A percentile compares a stretch with the other conserved stretches of the same genome.
Evolutionary conservation across 2,888 invertebrate species (phyloP).

Genomic region (Papilio protenor): DNA sequence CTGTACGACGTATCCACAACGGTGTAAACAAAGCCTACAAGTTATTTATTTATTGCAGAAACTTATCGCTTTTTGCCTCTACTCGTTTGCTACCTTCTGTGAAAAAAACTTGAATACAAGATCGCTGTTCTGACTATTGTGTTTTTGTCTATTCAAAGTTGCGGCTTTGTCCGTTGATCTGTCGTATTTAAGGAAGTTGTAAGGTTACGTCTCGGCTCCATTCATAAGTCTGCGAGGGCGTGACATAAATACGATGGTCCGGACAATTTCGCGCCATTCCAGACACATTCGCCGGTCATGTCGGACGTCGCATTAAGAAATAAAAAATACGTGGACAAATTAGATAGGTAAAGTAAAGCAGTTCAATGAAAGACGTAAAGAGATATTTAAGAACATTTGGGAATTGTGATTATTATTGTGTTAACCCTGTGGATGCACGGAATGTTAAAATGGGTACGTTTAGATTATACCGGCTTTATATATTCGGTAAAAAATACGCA

Average conservation of each 20-base stretch:
- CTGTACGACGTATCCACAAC: too few relatives aligned
- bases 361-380: not conserved
- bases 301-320: conserved; percentile 44
- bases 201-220: conserved; percentile 47
- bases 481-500: not conserved
- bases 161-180: conserved; percentile 31
- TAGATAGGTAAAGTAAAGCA: conserved; percentile 9
- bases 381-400: conserved; percentile 18
- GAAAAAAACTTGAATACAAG: not conserved
- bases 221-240: conserved; percentile 53
- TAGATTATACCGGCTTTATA: conserved; percentile 15
- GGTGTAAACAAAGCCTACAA: too few relatives aligned
- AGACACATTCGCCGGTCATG: conserved; percentile 57
- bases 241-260: conserved; percentile 62
- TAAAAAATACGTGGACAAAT: conserved; percentile 33
- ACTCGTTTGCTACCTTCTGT: not conserved
- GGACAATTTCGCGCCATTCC: conserved; percentile 68
- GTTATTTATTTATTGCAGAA: too few relatives aligned
- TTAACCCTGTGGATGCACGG: conserved; percentile 42
- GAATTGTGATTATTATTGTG: conserved; percentile 30
- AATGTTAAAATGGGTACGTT: conserved; percentile 43
- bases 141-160: conserved; percentile 5
- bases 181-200: conserved; percentile 44
- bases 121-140: conserved; percentile 22
- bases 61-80: not conserved